Base-by-base conservation (phyloP, 2,797 vertebrate genomes). In the Diceros bicornis region DNA sequence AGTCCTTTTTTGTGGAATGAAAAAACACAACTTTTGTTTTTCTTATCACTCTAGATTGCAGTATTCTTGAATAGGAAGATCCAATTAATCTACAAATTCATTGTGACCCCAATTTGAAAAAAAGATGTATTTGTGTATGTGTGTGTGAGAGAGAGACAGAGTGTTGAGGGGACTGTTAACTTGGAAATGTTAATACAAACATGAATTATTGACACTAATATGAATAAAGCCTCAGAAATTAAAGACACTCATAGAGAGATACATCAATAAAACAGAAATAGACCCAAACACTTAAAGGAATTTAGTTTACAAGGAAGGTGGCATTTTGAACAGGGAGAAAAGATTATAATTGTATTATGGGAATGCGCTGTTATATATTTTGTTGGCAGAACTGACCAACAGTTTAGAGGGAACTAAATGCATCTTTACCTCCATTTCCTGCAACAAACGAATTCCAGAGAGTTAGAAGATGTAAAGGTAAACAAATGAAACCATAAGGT, bases 401-500 rank as follows among this genome's bases (percentile, higher is more conserved):
- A 25, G 32, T 61, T 55, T 64, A 27, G 57, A 71, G 32, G 14
- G 7, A 59, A 57, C 71, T 23, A 71, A 75, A 47, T 18, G 32
- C 17, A 71, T 52, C 29, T 96, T 71, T 68, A 83, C 71, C 41
- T 71, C 10, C 9, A 89, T 50, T 85, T 89, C 17, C 29, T 93
- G 14, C 4, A 78, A 34, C 55, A 81, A 86, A 66, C 41, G 11
- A 91, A 74, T 77, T 88, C 27, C 57, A 64, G n/a, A 14, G 81
- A 94, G 29, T 69, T 25, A 68, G 25, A 62, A 91, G 17, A 69
- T 6, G 16, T 14, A 78, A 82, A 91, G 21, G 47, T 37, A 55
- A 87, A 79, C 14, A 92, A 92, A 92, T 69, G 3, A 94, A 95
- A 77, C 75, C 86, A 55, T 74, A 71, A 74, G 83, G 27, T 75